Percentiles rank a stretch among this genome's conserved stretches.
phyloP scores from a whole-genome alignment of 2,888 invertebrate species.

The Microctonus hyperodae region DNA sequence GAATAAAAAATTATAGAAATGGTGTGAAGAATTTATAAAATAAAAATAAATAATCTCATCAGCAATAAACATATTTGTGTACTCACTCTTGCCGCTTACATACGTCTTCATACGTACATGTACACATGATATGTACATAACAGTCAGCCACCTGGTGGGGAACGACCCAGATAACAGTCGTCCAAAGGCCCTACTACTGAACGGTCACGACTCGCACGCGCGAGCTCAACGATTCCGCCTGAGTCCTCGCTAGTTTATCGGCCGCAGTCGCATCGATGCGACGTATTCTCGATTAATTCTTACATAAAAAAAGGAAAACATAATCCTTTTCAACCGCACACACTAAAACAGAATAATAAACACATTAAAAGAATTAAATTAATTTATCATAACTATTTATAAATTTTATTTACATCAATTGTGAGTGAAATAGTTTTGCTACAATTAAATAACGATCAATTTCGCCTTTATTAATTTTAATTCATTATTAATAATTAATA shows the following conservation, averaged over 20 bases:
- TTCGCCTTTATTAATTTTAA: neutral
- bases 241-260: constrained; percentile 51
- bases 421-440: neutral
- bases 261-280: constrained; percentile 51
- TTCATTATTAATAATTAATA: neutral
- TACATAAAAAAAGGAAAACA: neutral
- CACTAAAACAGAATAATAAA: neutral
- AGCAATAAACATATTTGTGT: neutral
- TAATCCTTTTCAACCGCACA: neutral
- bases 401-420: neutral
- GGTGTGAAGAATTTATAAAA: neutral
- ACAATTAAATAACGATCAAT: neutral
- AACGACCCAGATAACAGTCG: constrained; percentile 59
- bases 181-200: constrained; percentile 53
- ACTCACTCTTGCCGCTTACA: constrained; percentile 17
- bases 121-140: constrained; percentile 35
- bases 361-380: neutral
- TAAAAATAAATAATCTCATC: neutral
- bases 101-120: constrained; percentile 13
- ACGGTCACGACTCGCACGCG: constrained; percentile 28
- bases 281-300: constrained; percentile 36
- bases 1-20: too few species aligned
- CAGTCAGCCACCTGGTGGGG: constrained; percentile 46
- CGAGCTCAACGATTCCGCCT: constrained; percentile 3
- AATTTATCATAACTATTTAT: neutral